Evolutionary conservation across 2,888 invertebrate species (phyloP).

Genomic region (Melieria crassipennis): DNA sequence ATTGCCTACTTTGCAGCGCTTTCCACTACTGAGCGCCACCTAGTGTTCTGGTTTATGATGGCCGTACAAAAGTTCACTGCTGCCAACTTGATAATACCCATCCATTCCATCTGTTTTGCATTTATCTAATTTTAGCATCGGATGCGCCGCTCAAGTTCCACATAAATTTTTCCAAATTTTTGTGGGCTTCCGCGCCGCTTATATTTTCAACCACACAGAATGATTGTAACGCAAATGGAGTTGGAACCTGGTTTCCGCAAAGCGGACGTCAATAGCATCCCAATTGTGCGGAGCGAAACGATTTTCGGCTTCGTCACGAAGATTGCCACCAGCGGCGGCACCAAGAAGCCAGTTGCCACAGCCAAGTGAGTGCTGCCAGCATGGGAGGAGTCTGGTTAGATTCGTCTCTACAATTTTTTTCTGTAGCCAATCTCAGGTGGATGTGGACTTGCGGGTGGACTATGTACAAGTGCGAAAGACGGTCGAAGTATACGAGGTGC

Average conservation of each 20-base stretch:
- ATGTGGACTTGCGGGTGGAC: slow-evolving; percentile 56
- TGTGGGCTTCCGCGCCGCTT: not conserved
- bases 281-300: slow-evolving; percentile 55
- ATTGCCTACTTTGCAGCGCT: too few species aligned
- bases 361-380: slow-evolving; percentile 13
- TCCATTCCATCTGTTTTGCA: not conserved
- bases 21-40: too few species aligned
- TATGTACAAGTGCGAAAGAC: slow-evolving; percentile 59
- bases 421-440: slow-evolving; percentile 34
- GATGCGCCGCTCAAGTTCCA: not conserved
- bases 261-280: slow-evolving; percentile 59
- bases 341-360: slow-evolving; percentile 1
- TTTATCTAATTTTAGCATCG: slow-evolving; percentile 25
- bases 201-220: slow-evolving; percentile 16
- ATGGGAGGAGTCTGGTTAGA: not conserved
- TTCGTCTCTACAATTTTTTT: not conserved
- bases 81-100: too few species aligned
- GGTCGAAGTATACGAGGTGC: slow-evolving; percentile 51
- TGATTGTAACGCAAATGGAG: slow-evolving; percentile 51
- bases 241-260: slow-evolving; percentile 60
- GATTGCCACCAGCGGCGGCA: slow-evolving; percentile 33
- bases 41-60: too few species aligned
- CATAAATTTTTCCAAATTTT: slow-evolving; percentile 9
- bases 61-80: too few species aligned
- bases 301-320: slow-evolving; percentile 58